Evolutionary conservation across 37 sponge, comb jelly and placozoan genomes (phyloP).

Genomic region (Diacarnus erythraeanus): DNA sequence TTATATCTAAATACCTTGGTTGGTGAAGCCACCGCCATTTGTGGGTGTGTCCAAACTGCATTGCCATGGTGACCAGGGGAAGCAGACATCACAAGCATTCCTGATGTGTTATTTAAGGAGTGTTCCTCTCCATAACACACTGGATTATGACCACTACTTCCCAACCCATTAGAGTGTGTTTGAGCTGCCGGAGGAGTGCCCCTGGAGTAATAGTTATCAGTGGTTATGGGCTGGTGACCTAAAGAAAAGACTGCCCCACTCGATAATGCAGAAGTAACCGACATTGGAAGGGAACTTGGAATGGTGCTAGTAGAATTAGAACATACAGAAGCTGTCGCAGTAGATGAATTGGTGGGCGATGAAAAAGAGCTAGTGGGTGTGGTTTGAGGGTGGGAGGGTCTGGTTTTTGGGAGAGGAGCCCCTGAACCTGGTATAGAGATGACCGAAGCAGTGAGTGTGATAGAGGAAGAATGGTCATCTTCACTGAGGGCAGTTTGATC

Average conservation of each 20-base stretch:
- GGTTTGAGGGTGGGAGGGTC: neutral
- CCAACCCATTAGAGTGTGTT: too few relatives aligned
- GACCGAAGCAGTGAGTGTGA: conserved; percentile 21
- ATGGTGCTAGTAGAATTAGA: neutral
- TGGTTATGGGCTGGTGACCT: too few relatives aligned
- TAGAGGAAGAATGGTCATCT: conserved; percentile 16
- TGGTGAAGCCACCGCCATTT: neutral
- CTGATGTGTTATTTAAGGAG: neutral
- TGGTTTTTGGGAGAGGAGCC: neutral
- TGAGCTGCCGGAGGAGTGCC: too few relatives aligned
- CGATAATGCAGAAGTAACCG: neutral
- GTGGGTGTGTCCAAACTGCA: neutral
- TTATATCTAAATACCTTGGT: too few relatives aligned
- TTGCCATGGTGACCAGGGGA: neutral
- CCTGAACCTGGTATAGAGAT: conserved; percentile 7
- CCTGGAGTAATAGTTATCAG: too few relatives aligned
- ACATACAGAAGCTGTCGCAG: neutral
- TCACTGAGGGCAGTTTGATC: conserved; percentile 3
- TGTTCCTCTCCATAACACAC: neutral
- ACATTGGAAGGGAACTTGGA: neutral
- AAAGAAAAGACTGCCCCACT: neutral
- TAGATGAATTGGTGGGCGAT: neutral
- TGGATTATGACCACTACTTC: neutral
- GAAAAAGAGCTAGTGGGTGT: neutral
- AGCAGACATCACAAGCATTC: neutral